Evolutionary conservation across 2,888 invertebrate species (phyloP), one percentile per base, ranked within the genome.

Genomic region (Caprella mutica): DNA sequence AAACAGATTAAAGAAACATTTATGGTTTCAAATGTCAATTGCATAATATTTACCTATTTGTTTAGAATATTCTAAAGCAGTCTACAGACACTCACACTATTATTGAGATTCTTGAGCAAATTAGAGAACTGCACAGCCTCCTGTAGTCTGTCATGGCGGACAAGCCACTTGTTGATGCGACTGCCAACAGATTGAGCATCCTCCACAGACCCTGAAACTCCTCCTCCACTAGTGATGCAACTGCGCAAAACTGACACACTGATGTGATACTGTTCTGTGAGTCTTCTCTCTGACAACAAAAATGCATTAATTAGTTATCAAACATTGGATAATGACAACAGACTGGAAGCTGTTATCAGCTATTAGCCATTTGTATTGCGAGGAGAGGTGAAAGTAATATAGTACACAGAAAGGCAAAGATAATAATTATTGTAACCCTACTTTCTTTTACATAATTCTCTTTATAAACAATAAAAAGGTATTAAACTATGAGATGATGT

Each of bases 31-130:
- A n/a, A n/a, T n/a, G n/a, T n/a, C n/a, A n/a, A n/a, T n/a, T n/a
- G n/a, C n/a, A n/a, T n/a, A n/a, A n/a, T n/a, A n/a, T n/a, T 2
- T 4, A 19, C 5, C 23, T n/a, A 14, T 29, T 9, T 42, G 8
- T 2, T 29, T 33, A 38, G 17, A 14, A 14, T 5, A 48, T 21
- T 29, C 6, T 19, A 14, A 27, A 6, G 14, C 8, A 29, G 12
- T 14, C 5, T 5, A 8, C 26, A 29, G 38, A 43, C 17, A 59
- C 67, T 60, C 65, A 73, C 73, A 67, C 59, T 59, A 44, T 54
- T 55, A 29, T 51, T 40, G 12, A 64, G 52, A 21, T 58, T 55
- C 44, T 60, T 60, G 21, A 64, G 33, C 3, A 64, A 39, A 33
- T 44, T 42, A 21, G 59, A 52, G 38, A 64, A 60, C 4, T 57